phyloP scores from a whole-genome alignment of 2,888 invertebrate genomes.

The Cephus nigrinus region DNA sequence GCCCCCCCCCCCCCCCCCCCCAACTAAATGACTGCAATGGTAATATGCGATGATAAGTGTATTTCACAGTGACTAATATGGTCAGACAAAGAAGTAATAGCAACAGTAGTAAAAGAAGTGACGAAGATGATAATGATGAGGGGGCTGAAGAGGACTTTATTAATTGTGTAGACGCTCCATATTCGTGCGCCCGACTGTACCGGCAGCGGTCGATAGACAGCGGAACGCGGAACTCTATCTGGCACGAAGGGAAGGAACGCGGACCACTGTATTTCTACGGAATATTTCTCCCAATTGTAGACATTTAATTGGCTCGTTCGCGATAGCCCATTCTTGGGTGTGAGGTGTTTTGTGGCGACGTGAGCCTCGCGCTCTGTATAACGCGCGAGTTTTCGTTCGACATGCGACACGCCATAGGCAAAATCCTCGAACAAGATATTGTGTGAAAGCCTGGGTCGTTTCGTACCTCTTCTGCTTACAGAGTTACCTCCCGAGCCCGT shows the following conservation, averaged over 20 bases:
- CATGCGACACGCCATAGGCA: too few relatives aligned
- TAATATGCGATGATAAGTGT: too few relatives aligned
- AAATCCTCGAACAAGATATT: too few relatives aligned
- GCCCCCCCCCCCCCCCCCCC: too few relatives aligned
- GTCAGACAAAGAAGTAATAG: too few relatives aligned
- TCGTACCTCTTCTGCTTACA: neutral
- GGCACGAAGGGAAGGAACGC: constrained; percentile 36
- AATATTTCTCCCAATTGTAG: constrained; percentile 33
- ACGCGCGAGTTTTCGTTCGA: neutral
- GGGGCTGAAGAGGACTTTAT: neutral
- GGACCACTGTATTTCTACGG: constrained; percentile 42
- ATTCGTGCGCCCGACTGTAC: constrained; percentile 7
- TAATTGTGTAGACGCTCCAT: neutral
- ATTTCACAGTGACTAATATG: too few relatives aligned
- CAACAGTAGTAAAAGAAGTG: too few relatives aligned
- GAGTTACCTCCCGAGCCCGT: constrained; percentile 16
- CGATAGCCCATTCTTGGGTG: constrained; percentile 13
- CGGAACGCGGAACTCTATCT: constrained; percentile 43
- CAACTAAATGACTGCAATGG: too few relatives aligned
- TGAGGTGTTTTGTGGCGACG: constrained; percentile 9
- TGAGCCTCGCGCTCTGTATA: neutral
- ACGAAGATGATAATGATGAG: too few relatives aligned
- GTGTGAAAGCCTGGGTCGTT: neutral
- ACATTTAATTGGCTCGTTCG: constrained; percentile 18
- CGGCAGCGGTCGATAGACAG: constrained; percentile 42